Percentiles rank a stretch among this genome's conserved stretches.
These are phyloP conservation scores for Plusia festucae DNA, from an alignment of 2,888 invertebrate species.

Conservation along the genomic window DNA sequence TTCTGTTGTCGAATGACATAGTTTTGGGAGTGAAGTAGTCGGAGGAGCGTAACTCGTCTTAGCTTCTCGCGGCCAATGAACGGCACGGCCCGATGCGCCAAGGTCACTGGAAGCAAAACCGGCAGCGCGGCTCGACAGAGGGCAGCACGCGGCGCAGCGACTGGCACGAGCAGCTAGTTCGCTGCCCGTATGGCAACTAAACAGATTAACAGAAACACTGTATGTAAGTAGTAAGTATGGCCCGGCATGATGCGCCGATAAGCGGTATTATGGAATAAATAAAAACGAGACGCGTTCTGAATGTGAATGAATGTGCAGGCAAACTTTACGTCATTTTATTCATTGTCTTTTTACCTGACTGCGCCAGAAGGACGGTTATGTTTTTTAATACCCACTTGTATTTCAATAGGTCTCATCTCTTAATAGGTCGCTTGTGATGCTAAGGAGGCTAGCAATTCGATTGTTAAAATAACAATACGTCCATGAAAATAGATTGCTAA, in stretches of 20 bases:
- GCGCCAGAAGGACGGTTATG: too few species aligned
- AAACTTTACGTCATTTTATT: conserved; percentile 67
- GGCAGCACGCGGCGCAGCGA: conserved; percentile 71
- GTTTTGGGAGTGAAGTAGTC: conserved; percentile 72
- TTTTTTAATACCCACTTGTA: conserved; percentile 42
- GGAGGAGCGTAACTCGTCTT: conserved; percentile 76
- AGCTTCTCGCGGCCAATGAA: conserved; percentile 85
- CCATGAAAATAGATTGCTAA: conserved; percentile 34
- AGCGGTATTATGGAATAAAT: conserved; percentile 86
- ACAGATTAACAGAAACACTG: conserved; percentile 77
- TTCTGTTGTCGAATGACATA: conserved; percentile 76
- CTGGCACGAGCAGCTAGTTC: conserved; percentile 76
- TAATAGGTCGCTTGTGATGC: conserved; percentile 19
- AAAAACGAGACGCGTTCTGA: conserved; percentile 80
- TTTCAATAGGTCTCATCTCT: conserved; percentile 38
- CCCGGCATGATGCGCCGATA: conserved; percentile 84
- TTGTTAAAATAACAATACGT: conserved; percentile 22
- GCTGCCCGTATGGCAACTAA: conserved; percentile 87
- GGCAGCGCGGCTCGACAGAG: conserved; percentile 70
- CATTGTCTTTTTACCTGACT: conserved; percentile 54
- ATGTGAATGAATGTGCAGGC: conserved; percentile 81
- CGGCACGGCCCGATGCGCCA: conserved; percentile 80
- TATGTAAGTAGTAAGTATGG: conserved; percentile 62
- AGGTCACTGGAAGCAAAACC: conserved; percentile 80
- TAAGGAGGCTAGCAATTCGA: conserved; percentile 15